Conservation (phyloP, 2,888 invertebrate genomes). For the Laothoe populi region DNA sequence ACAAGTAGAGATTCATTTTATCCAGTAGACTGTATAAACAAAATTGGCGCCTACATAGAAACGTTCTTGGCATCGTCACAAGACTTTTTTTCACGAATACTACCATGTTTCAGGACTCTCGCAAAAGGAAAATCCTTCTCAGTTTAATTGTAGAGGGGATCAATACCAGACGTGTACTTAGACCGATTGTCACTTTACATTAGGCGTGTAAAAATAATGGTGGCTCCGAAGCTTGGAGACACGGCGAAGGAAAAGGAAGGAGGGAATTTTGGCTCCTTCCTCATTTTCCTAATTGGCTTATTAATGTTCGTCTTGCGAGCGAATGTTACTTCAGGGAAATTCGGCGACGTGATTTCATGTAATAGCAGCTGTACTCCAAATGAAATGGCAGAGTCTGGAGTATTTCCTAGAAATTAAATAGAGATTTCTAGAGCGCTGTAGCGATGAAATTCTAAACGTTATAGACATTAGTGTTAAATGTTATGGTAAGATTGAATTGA, state of each 20-base stretch:
- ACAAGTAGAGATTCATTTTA: not conserved
- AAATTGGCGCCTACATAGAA: constrained; percentile 23
- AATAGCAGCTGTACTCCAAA: constrained; percentile 4
- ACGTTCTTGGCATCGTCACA: constrained; percentile 15
- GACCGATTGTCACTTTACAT: constrained; percentile 72
- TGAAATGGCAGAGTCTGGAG: constrained; percentile 9
- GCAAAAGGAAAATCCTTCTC: constrained; percentile 8
- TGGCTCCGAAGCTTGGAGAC: constrained; percentile 53
- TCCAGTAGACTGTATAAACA: constrained; percentile 7
- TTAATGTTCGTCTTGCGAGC: constrained; percentile 39
- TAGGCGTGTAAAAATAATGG: constrained; percentile 74
- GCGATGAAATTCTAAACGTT: constrained; percentile 1
- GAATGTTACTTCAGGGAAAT: constrained; percentile 30
- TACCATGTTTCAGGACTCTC: not conserved
- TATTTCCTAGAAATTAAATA: constrained; percentile 14
- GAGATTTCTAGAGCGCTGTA: not conserved
- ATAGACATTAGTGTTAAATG: not conserved
- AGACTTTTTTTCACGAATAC: constrained; percentile 14
- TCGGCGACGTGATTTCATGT: constrained; percentile 26
- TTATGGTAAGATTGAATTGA: not conserved
- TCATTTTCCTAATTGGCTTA: constrained; percentile 53
- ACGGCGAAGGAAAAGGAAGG: constrained; percentile 37
- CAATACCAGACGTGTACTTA: constrained; percentile 53
- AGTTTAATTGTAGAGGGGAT: constrained; percentile 44
- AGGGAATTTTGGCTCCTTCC: constrained; percentile 48